Conservation (phyloP, 2,113 vertebrate genomes). For the Albula goreensis region DNA sequence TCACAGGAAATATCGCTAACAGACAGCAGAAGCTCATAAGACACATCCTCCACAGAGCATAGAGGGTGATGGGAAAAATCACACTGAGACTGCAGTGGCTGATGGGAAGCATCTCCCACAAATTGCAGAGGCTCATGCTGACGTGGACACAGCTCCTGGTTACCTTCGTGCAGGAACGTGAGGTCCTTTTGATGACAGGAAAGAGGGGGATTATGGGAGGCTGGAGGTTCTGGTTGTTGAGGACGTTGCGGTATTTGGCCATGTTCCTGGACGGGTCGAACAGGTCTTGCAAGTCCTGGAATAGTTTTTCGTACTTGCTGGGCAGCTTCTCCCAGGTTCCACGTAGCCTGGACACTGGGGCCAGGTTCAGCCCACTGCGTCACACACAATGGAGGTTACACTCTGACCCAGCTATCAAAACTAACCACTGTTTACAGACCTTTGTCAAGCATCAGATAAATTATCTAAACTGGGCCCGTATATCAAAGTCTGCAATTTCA, state of each 20-base stretch:
- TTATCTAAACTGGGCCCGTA: too few relatives aligned
- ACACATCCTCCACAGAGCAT: not conserved
- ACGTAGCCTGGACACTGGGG: constrained; percentile 91
- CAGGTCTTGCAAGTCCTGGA: constrained; percentile 95
- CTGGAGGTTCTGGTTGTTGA: constrained; percentile 95
- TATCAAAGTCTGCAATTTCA: too few relatives aligned
- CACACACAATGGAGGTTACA: not conserved
- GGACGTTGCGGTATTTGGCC: constrained; percentile 97
- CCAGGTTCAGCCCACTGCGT: constrained; percentile 89
- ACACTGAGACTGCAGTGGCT: not conserved
- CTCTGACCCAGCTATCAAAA: too few relatives aligned
- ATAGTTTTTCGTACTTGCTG: constrained; percentile 97
- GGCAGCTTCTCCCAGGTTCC: constrained; percentile 98
- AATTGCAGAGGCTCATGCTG: not conserved
- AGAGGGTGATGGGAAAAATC: not conserved
- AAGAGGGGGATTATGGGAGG: constrained; percentile 96
- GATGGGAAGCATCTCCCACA: not conserved
- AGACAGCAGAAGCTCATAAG: not conserved
- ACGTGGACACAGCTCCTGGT: not conserved
- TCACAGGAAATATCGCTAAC: not conserved
- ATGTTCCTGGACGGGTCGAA: constrained; percentile 98
- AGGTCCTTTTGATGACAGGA: constrained; percentile 99
- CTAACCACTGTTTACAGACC: too few relatives aligned
- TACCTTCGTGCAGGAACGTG: constrained; percentile 97
- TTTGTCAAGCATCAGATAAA: too few relatives aligned